A percentile compares a stretch with the other conserved stretches of the same genome.
These are phyloP conservation scores for Allacma fusca DNA, from an alignment of 2,888 invertebrate species.

Conservation along the genomic window DNA sequence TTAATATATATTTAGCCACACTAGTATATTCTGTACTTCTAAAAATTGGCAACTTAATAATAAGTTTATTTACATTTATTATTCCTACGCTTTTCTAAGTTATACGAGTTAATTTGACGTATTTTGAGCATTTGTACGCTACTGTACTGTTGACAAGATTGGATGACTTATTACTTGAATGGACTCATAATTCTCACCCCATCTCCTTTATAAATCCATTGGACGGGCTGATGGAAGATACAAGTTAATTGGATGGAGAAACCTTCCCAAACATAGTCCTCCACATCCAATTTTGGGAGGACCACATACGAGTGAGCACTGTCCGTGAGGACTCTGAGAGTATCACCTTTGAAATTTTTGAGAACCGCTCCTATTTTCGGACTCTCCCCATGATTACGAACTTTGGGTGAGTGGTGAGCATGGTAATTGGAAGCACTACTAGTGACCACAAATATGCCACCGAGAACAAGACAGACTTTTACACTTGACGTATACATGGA, in stretches of 20 bases:
- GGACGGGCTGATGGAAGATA: conserved; percentile 51
- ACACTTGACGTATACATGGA: background rate
- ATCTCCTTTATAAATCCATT: conserved; percentile 52
- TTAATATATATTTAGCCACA: too few species aligned
- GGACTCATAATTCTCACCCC: conserved; percentile 41
- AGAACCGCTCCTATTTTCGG: conserved; percentile 21
- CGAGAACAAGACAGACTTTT: background rate
- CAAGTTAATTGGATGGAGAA: conserved; percentile 49
- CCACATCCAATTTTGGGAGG: conserved; percentile 48
- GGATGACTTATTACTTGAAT: conserved; percentile 8
- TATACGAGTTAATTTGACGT: too few species aligned
- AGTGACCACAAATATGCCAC: background rate
- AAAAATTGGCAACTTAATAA: too few species aligned
- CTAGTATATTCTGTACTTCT: too few species aligned
- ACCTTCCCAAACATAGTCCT: conserved; percentile 54
- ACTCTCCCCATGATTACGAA: background rate
- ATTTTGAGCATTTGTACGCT: too few species aligned
- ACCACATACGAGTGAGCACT: conserved; percentile 37
- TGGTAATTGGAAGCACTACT: background rate
- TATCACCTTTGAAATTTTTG: conserved; percentile 38
- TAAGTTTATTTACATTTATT: too few species aligned
- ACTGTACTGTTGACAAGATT: too few species aligned
- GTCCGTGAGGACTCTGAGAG: conserved; percentile 17
- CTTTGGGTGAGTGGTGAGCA: background rate
- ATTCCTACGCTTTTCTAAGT: too few species aligned